These are phyloP conservation scores for Galemys pyrenaicus DNA, from an alignment of 2,113 vertebrate genomes.

Conservation along the genomic window DNA sequence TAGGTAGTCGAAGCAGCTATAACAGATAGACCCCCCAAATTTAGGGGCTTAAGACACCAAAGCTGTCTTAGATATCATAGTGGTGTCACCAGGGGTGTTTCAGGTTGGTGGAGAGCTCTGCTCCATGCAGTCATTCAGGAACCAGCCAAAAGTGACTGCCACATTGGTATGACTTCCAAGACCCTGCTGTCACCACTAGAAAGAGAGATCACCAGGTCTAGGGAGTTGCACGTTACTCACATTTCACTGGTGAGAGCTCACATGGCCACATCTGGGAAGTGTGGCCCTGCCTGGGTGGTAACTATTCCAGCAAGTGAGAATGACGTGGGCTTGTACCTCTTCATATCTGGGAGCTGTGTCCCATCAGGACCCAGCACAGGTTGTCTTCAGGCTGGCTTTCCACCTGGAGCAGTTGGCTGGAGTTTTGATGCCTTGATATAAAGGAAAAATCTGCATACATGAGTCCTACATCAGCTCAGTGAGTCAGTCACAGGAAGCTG, in stretches of 20 bases:
- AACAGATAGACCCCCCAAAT: neutral
- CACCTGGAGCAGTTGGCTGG: neutral
- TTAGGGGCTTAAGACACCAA: neutral
- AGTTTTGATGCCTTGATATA: neutral
- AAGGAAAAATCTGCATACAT: neutral
- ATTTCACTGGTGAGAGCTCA: neutral
- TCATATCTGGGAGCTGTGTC: fast-evolving
- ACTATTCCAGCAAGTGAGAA: fast-evolving
- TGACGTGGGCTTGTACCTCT: fast-evolving
- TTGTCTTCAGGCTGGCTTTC: neutral
- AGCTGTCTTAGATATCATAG: neutral
- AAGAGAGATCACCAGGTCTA: neutral
- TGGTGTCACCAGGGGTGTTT: neutral
- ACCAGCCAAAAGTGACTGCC: neutral
- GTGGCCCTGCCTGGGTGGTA: neutral
- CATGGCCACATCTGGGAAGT: neutral
- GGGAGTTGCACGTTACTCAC: neutral
- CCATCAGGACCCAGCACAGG: neutral
- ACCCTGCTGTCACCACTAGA: neutral
- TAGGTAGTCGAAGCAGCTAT: neutral
- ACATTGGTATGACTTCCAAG: neutral
- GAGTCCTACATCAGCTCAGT: neutral
- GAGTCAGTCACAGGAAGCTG: too few relatives aligned
- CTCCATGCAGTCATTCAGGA: neutral
- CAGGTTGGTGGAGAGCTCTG: neutral